A percentile compares a stretch with the other conserved stretches of the same genome.
These are phyloP conservation scores for Emydoidea blandingii DNA, from an alignment of 2,797 vertebrate species.

Conservation along the genomic window DNA sequence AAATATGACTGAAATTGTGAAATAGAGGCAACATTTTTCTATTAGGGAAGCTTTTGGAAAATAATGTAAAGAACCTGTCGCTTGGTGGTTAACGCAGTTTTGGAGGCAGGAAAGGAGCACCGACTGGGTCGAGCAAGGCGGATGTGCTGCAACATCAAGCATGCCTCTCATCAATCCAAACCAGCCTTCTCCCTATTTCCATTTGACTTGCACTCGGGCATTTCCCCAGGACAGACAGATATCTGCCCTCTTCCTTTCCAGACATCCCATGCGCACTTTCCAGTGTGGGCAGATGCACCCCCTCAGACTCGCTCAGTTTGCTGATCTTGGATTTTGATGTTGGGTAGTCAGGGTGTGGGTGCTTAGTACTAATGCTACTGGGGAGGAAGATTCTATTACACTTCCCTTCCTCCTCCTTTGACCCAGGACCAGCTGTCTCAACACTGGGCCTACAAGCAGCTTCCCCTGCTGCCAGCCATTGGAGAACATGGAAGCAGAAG, in stretches of 20 bases:
- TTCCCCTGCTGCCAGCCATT: background rate
- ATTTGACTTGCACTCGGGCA: background rate
- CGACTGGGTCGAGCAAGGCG: background rate
- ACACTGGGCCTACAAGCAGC: background rate
- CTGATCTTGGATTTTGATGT: background rate
- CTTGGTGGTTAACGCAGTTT: background rate
- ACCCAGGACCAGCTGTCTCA: background rate
- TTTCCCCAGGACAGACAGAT: background rate
- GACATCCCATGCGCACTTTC: background rate
- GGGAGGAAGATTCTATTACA: background rate
- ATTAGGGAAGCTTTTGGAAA: background rate
- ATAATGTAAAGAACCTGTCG: background rate
- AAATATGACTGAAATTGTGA: constrained; percentile 10
- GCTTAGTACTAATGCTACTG: background rate
- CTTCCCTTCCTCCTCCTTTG: background rate
- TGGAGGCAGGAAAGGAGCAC: background rate
- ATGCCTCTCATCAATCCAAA: background rate
- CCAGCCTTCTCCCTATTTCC: background rate
- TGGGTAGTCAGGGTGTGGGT: background rate
- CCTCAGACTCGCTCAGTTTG: background rate
- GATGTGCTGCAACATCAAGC: background rate
- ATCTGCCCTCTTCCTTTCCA: background rate
- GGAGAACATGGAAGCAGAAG: background rate
- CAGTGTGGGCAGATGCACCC: background rate
- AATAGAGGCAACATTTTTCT: background rate